Conservation (phyloP, 2,113 vertebrate species). For the Platanista minor region DNA sequence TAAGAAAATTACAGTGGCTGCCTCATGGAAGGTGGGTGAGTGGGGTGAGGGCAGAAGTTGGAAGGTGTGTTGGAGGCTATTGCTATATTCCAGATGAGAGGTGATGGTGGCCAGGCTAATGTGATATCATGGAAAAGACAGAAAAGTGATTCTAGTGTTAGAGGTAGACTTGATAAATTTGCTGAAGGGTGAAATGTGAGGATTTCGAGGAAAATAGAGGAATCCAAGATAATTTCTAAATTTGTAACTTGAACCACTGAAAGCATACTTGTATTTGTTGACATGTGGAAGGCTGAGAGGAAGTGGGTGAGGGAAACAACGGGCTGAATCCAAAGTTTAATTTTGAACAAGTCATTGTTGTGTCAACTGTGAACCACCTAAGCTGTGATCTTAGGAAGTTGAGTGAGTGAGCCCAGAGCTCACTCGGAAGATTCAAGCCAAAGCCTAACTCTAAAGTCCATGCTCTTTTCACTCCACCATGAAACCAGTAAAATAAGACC, state of each 20-base stretch:
- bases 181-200: not conserved
- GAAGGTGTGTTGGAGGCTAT: not conserved
- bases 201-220: not conserved
- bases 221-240: not conserved
- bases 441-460: not conserved
- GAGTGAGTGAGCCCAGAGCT: not conserved
- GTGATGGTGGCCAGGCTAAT: not conserved
- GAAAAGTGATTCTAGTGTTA: not conserved
- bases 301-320: not conserved
- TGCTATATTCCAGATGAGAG: not conserved
- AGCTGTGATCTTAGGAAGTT: not conserved
- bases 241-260: not conserved
- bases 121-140: not conserved
- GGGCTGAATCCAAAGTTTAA: not conserved
- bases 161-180: not conserved
- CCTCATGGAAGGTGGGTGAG: not conserved
- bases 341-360: not conserved
- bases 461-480: not conserved
- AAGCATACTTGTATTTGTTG: not conserved
- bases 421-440: not conserved
- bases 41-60: accelerated
- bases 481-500: not conserved
- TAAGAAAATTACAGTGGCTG: not conserved
- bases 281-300: not conserved
- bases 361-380: not conserved